These are phyloP conservation scores for Oppia nitens DNA, from an alignment of 1,140 invertebrate species.

Conservation along the genomic window DNA sequence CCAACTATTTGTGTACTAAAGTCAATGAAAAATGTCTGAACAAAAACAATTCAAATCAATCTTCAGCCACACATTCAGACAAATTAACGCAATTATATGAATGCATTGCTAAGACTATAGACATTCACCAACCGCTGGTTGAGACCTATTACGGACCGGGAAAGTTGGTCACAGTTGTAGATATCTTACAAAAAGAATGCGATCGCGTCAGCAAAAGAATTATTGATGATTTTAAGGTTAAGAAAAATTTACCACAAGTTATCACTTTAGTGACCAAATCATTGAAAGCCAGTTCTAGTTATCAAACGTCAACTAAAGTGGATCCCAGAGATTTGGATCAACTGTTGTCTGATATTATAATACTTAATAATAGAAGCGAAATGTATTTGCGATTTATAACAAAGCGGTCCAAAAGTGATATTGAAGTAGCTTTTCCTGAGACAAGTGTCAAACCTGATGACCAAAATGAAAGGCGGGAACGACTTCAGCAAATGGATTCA, in stretches of 20 bases:
- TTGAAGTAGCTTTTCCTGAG: slow-evolving; percentile 5
- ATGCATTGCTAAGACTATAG: slow-evolving; percentile 66
- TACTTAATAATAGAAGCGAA: slow-evolving; percentile 75
- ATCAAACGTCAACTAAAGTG: slow-evolving; percentile 16
- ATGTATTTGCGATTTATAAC: slow-evolving; percentile 77
- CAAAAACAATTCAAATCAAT: not conserved
- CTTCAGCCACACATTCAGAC: slow-evolving; percentile 43
- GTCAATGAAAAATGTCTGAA: slow-evolving; percentile 27
- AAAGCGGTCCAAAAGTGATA: slow-evolving; percentile 48
- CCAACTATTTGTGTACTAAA: slow-evolving; percentile 71
- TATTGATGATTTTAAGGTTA: slow-evolving; percentile 56
- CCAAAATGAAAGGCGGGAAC: slow-evolving; percentile 14
- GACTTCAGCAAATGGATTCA: slow-evolving; percentile 42
- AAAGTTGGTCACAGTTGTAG: slow-evolving; percentile 47
- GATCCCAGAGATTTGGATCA: slow-evolving; percentile 77
- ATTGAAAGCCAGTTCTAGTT: not conserved
- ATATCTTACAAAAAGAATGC: slow-evolving; percentile 66
- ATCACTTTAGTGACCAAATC: not conserved
- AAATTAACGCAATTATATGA: slow-evolving; percentile 69
- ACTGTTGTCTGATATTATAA: slow-evolving; percentile 70
- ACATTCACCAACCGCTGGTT: slow-evolving; percentile 78
- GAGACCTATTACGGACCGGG: slow-evolving; percentile 82
- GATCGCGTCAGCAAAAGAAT: slow-evolving; percentile 30
- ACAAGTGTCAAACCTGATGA: not conserved
- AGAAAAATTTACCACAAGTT: slow-evolving; percentile 32